Evolutionary conservation across 53 echinoderm and acorn worm species (phyloP).

Genomic region (Paracentrotus lividus): DNA sequence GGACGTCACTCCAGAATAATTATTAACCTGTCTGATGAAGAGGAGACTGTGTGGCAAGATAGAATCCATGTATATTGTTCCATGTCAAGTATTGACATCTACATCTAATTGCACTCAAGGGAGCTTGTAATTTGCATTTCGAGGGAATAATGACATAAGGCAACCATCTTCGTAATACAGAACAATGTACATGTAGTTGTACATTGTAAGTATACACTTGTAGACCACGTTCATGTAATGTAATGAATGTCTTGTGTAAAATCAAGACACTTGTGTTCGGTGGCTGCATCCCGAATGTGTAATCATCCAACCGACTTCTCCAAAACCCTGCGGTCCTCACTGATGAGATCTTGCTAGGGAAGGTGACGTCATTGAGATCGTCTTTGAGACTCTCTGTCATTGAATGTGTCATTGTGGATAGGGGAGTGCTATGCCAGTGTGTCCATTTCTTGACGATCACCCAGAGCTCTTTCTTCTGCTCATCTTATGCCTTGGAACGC

Average conservation of each 20-base stretch:
- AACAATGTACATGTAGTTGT: too few species aligned
- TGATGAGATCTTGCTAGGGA: neutral
- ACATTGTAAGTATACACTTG: too few species aligned
- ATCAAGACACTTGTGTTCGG: neutral
- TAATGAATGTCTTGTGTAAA: neutral
- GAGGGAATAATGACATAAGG: too few species aligned
- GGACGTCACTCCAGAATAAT: neutral
- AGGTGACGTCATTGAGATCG: constrained; percentile 14
- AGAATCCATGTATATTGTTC: neutral
- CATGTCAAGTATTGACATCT: neutral
- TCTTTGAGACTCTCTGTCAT: constrained; percentile 31
- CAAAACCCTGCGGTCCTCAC: neutral
- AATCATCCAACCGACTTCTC: constrained; percentile 18
- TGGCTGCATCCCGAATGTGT: neutral
- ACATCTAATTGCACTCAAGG: neutral
- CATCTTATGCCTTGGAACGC: constrained; percentile 77
- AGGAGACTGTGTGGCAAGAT: neutral
- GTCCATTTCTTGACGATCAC: constrained; percentile 96
- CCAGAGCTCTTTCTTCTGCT: constrained; percentile 94
- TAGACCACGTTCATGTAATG: too few species aligned
- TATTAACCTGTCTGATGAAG: neutral
- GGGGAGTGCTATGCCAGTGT: constrained; percentile 79
- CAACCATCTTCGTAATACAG: too few species aligned
- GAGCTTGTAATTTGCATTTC: neutral
- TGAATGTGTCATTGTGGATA: constrained; percentile 11